These are phyloP conservation scores for Nothocercus nigrocapillus DNA, from an alignment of 2,113 vertebrate genomes.

Conservation along the genomic window DNA sequence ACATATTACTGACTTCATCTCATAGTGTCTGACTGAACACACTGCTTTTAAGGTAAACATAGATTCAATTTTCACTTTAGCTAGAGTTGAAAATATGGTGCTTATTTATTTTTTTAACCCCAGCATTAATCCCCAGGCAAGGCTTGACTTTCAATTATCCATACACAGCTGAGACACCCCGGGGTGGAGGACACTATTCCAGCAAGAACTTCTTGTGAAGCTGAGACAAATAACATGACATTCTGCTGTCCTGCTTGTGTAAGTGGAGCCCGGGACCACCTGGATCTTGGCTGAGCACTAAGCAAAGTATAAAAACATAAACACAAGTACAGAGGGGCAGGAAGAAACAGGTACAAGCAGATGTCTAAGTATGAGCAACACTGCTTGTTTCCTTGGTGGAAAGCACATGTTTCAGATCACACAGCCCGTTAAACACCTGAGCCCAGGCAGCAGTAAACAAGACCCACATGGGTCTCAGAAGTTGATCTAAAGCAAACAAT, in stretches of 20 bases:
- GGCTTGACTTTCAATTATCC: background rate
- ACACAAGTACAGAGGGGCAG: conserved; percentile 33
- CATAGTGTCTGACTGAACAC: background rate
- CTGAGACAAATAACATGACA: background rate
- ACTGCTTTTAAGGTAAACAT: background rate
- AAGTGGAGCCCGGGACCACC: conserved; percentile 74
- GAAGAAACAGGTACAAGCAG: conserved; percentile 15
- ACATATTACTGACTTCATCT: background rate
- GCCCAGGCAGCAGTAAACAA: background rate
- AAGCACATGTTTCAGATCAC: background rate
- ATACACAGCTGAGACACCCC: background rate
- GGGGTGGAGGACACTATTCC: background rate
- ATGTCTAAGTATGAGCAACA: background rate
- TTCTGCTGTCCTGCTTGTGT: conserved; percentile 80
- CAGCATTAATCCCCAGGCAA: background rate
- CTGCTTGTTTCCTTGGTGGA: conserved; percentile 8
- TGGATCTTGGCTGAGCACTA: conserved; percentile 63
- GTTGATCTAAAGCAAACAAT: conserved; percentile 9
- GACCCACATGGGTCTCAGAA: background rate
- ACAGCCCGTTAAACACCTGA: background rate
- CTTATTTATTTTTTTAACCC: background rate
- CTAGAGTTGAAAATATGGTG: background rate
- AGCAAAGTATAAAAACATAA: conserved; percentile 65
- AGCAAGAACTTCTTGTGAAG: background rate
- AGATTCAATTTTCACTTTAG: background rate